Evolutionary conservation across 2,113 vertebrate species (phyloP).

Genomic region (Neogale vison): DNA sequence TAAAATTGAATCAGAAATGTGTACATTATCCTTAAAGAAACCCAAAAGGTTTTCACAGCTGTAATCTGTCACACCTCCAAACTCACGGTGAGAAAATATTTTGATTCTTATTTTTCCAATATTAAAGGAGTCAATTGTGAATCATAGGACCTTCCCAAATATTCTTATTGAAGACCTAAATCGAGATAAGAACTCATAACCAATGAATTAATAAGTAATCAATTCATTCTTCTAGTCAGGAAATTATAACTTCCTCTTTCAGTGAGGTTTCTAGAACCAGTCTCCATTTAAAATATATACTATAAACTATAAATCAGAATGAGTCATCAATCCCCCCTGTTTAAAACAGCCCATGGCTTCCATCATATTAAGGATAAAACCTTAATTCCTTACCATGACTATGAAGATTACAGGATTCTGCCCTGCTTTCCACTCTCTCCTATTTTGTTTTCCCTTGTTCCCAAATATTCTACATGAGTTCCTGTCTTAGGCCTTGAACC

Average conservation of each 20-base stretch:
- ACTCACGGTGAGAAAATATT: neutral
- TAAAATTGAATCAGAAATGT: neutral
- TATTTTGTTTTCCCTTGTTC: neutral
- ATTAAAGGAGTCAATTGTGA: neutral
- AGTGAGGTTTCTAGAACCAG: neutral
- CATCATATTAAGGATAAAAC: neutral
- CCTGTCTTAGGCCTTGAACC: neutral
- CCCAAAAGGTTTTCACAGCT: neutral
- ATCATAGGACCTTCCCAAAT: neutral
- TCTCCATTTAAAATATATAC: neutral
- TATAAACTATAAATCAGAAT: neutral
- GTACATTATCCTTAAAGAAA: neutral
- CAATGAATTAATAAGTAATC: neutral
- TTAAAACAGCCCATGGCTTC: neutral
- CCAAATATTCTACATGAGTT: neutral
- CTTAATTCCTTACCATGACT: neutral
- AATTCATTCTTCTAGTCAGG: neutral
- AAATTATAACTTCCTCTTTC: neutral
- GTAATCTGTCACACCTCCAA: neutral
- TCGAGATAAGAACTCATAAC: slow-evolving; percentile 20
- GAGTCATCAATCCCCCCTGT: neutral
- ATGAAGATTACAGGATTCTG: neutral
- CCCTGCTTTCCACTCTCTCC: neutral
- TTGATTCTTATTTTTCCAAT: neutral
- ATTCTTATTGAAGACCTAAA: neutral